phyloP scores from a whole-genome alignment of 1,140 invertebrate genomes.

The Telenomus remus region DNA sequence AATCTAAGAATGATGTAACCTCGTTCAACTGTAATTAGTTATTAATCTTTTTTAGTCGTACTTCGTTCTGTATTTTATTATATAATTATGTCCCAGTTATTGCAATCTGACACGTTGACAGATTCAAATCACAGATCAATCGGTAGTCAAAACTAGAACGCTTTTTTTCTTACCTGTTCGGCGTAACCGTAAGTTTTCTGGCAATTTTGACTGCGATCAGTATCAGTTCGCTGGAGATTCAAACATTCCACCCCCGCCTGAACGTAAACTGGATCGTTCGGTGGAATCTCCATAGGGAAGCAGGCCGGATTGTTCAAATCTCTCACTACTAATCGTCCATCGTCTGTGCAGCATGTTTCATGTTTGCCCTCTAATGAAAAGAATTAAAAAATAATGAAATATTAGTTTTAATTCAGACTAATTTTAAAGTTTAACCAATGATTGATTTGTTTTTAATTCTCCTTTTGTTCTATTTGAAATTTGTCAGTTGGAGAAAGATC shows the following conservation, averaged over 20 bases:
- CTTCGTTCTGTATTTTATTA: no score
- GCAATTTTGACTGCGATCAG: constrained; percentile 81
- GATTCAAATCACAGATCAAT: no score
- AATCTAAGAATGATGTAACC: constrained; percentile 90
- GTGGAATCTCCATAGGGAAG: constrained; percentile 89
- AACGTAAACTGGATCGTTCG: constrained; percentile 87
- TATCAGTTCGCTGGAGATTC: constrained; percentile 89
- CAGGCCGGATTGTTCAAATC: constrained; percentile 79
- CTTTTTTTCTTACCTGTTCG: constrained; percentile 78
- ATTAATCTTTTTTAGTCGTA: not conserved
- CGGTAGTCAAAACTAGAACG: no score
- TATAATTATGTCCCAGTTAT: no score
- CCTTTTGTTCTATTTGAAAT: no score
- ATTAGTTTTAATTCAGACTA: no score
- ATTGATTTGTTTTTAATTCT: no score
- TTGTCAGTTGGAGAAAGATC: no score
- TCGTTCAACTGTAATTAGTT: constrained; percentile 81
- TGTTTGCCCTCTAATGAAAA: no score
- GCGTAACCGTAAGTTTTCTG: constrained; percentile 78
- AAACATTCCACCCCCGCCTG: constrained; percentile 83
- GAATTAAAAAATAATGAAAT: no score
- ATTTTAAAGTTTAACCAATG: no score
- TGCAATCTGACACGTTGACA: not conserved
- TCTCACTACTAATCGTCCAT: constrained; percentile 77
- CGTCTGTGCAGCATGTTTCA: constrained; percentile 79